These are phyloP conservation scores for Choloepus didactylus DNA, from an alignment of 2,797 vertebrate genomes.

Conservation along the genomic window DNA sequence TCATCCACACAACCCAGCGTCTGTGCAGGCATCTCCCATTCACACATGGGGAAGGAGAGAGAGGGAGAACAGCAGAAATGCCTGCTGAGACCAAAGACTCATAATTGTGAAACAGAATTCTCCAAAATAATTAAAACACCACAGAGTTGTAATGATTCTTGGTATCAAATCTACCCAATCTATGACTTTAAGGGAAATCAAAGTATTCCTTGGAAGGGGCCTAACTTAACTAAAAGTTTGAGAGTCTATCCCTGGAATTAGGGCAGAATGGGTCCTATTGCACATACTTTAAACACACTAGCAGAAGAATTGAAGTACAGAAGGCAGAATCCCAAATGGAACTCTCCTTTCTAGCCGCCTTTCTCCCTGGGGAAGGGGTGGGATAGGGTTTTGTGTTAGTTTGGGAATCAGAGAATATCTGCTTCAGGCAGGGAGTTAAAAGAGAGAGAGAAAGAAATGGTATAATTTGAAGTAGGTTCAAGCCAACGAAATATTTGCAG, in stretches of 20 bases:
- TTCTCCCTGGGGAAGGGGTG: neutral
- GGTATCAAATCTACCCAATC: neutral
- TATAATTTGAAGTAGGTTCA: neutral
- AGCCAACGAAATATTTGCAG: neutral
- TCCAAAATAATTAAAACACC: conserved; percentile 46
- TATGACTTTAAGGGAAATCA: conserved; percentile 32
- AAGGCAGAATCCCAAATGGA: neutral
- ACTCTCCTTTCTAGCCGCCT: neutral
- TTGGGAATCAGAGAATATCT: conserved; percentile 20
- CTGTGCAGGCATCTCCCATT: conserved; percentile 91
- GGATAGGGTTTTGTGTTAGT: neutral
- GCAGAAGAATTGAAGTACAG: conserved; percentile 1
- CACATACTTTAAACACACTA: neutral
- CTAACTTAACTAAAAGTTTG: neutral
- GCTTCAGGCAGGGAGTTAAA: neutral
- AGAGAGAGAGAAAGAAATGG: neutral
- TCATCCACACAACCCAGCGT: conserved; percentile 91
- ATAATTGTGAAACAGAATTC: neutral
- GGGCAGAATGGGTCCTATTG: neutral
- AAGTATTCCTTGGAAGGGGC: neutral
- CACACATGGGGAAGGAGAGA: conserved; percentile 78
- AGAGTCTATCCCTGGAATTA: neutral
- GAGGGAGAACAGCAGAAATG: neutral
- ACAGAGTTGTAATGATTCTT: neutral
- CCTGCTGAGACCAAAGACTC: conserved; percentile 1